Conservation (phyloP, 2,888 invertebrate species). For the Drosophila eohydei region DNA sequence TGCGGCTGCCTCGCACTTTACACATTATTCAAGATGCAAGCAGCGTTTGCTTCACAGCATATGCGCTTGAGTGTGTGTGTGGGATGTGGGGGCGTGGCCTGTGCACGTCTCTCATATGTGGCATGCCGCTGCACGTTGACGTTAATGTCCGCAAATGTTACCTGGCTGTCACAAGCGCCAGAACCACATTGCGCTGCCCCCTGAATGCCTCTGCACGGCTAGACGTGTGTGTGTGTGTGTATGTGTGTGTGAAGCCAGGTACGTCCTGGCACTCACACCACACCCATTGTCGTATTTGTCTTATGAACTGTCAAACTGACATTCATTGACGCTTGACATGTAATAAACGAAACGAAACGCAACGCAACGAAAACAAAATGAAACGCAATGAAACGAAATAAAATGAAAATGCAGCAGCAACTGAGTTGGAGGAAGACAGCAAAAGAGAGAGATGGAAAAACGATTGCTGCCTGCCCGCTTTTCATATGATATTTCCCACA, state of each 20-base stretch:
- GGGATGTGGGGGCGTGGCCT: slow-evolving; percentile 11
- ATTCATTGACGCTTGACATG: slow-evolving; percentile 74
- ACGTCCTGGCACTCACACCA: slow-evolving; percentile 30
- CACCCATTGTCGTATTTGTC: slow-evolving; percentile 67
- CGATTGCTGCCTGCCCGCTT: background rate
- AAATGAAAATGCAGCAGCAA: slow-evolving; percentile 37
- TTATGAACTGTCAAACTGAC: slow-evolving; percentile 74
- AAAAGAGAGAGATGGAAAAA: background rate
- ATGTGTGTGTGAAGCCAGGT: slow-evolving; percentile 13
- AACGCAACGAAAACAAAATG: slow-evolving; percentile 40
- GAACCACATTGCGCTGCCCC: background rate
- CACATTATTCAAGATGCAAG: slow-evolving; percentile 57
- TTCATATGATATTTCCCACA: slow-evolving; percentile 52
- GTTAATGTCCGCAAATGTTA: slow-evolving; percentile 70
- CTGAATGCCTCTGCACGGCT: background rate
- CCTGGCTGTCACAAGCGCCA: slow-evolving; percentile 37
- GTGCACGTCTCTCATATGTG: slow-evolving; percentile 59
- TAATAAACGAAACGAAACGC: slow-evolving; percentile 59
- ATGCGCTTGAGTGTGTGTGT: slow-evolving; percentile 13
- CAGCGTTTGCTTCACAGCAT: slow-evolving; percentile 31
- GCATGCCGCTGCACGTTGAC: slow-evolving; percentile 57
- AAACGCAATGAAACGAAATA: slow-evolving; percentile 23
- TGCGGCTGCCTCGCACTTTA: slow-evolving; percentile 22
- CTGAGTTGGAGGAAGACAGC: background rate
- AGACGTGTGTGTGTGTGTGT: background rate